Base-by-base conservation (phyloP, 2,113 vertebrate species). In the Pardalotus punctatus region DNA sequence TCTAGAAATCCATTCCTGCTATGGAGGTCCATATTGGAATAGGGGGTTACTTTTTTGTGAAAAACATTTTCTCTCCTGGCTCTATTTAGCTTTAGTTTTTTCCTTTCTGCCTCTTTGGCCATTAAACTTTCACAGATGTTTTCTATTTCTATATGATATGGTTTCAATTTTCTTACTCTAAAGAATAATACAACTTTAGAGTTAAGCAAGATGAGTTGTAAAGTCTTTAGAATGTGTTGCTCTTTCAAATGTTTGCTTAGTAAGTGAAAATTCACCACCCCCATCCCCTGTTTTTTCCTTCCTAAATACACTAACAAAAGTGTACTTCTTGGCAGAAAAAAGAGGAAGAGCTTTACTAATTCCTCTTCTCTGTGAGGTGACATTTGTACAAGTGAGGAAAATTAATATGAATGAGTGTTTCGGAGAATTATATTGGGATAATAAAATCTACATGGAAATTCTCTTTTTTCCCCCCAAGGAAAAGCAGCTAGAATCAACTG, bases 121-220 rank as follows among this genome's bases (percentile, higher is more conserved):
- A 95, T 95, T 97, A 64, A 94, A 94, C 93, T 96, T 95, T 73
- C 50, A 92, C 97, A 98, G 84, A 92, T 98, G 96, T 95, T 98
- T 98, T 91, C 65, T 95, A 91, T 97, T 97, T 91, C 91, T 97
- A 67, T 96, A 77, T 94, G 71, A 97, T 80, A 92, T 95, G 53
- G 38, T 83, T 98, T 98, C 94, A 87, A 12, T 95, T 92, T 89
- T 97, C 86, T 92, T 92, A 65, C 77, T 97, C 64, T 74, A 92
- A 94, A 96, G 93, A 89, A 72, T 97, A 77, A 92, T 91, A 42
- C 85, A 93, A 56, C 88, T 92, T 96, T 82, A 85, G 85, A 93
- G 91, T 97, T 95, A 94, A 92, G 79, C 87, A 95, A 91, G 96
- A 95, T 74, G 89, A 95, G 72, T 97, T 97, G 84, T 84, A 88